Base-by-base conservation (phyloP, 2,888 invertebrate genomes). In the Arrhopalites spinosus region DNA sequence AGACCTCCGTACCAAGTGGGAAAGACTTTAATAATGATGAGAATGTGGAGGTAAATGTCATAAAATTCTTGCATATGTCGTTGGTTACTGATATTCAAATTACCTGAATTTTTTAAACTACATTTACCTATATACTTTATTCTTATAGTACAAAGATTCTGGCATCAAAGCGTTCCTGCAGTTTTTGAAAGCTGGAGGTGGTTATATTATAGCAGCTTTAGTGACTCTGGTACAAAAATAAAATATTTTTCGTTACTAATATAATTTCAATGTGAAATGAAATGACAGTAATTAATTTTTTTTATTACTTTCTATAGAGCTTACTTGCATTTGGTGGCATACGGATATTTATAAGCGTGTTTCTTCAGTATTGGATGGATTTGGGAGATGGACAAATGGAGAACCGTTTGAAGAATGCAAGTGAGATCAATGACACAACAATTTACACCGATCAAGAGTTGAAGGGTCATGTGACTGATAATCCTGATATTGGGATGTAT, bases 181-280 rank as follows among this genome's bases (percentile, higher is more conserved):
- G 23, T 88, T 87, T 80, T 83, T 87, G n/a, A 81, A 84, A 61
- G 86, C 87, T 79, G 84, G 85, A n/a, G 86, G 86, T 15, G 85
- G 85, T 3, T 84, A 80, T 47, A 80, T 84, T 2, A 77, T 85
- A 23, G 76, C 83, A 36, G 78, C 84, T 13, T 83, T 85, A 53
- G 81, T 86, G 11, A 36, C 36, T 3, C 11, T 36, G 36, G 11
- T 3, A 36, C 11, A 36, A 36, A 36, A 36, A 36, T 36, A 7
- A 7, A 36, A 36, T 36, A 7, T 36, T 3, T 36, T 36, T 36
- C 11, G 36, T 36, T 36, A 36, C 36, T 36, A 11, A 36, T 7
- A 36, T 11, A 36, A 36, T 36, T 3, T 36, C 36, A 36, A n/a
- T n/a, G n/a, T n/a, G n/a, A n/a, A n/a, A n/a, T n/a, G n/a, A n/a